phyloP scores from a whole-genome alignment of 1,140 invertebrate species.

The Trichoplusia ni region DNA sequence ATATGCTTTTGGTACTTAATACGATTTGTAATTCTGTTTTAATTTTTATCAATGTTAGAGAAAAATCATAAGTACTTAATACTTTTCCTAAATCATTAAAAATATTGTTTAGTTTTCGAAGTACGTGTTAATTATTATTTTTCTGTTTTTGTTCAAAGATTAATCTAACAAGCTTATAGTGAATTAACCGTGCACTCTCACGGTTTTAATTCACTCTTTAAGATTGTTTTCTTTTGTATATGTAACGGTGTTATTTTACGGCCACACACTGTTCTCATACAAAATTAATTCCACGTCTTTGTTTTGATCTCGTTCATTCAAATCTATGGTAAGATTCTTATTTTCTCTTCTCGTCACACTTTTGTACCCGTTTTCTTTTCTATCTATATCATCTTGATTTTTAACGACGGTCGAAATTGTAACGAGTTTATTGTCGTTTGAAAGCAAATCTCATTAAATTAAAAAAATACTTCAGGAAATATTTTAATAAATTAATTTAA shows the following conservation, averaged over 20 bases:
- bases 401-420: not conserved
- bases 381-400: constrained; percentile 20
- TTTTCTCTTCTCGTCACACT: constrained; percentile 27
- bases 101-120: too few relatives aligned
- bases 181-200: constrained; percentile 16
- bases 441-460: not conserved
- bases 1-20: not conserved
- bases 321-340: constrained; percentile 25
- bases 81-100: too few relatives aligned
- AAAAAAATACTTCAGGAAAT: not conserved
- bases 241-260: constrained; percentile 26
- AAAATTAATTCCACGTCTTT: constrained; percentile 10
- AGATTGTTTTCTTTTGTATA: constrained; percentile 27
- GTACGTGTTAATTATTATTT: too few relatives aligned
- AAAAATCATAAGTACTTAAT: too few relatives aligned
- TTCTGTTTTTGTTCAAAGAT: too few relatives aligned
- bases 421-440: constrained; percentile 22
- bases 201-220: constrained; percentile 22
- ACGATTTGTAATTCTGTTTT: too few relatives aligned
- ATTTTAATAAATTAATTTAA: not conserved
- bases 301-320: constrained; percentile 20
- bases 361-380: constrained; percentile 19
- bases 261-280: constrained; percentile 20
- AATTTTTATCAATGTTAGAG: too few relatives aligned
- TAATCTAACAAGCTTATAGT: too few relatives aligned